Evolutionary conservation across 2,888 invertebrate species (phyloP).

Genomic region (Phyllotreta cruciferae): DNA sequence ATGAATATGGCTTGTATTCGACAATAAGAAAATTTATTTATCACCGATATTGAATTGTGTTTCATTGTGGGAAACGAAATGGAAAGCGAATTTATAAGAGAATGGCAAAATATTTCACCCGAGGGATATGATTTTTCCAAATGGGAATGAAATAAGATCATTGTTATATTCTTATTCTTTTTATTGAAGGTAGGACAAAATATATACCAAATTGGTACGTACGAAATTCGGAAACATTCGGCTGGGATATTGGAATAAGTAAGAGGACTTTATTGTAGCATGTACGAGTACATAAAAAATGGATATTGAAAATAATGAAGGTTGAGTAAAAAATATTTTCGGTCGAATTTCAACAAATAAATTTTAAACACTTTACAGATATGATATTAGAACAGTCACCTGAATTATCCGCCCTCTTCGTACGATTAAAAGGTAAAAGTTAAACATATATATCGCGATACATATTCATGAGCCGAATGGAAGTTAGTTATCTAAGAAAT

Average conservation of each 20-base stretch:
- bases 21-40: slow-evolving; percentile 34
- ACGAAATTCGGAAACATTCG: too few species aligned
- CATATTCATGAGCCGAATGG: slow-evolving; percentile 51
- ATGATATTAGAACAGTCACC: too few species aligned
- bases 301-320: too few species aligned
- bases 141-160: slow-evolving; percentile 25
- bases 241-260: too few species aligned
- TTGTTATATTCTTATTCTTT: slow-evolving; percentile 16
- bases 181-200: not conserved
- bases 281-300: too few species aligned
- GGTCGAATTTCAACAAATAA: too few species aligned
- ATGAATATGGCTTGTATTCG: slow-evolving; percentile 18
- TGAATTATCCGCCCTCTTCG: too few species aligned
- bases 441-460: slow-evolving; percentile 50
- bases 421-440: slow-evolving; percentile 43
- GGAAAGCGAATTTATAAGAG: slow-evolving; percentile 29
- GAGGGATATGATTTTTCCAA: slow-evolving; percentile 29
- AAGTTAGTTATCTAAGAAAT: slow-evolving; percentile 53
- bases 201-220: not conserved
- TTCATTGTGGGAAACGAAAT: slow-evolving; percentile 29
- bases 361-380: too few species aligned
- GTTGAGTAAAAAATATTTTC: too few species aligned
- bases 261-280: too few species aligned
- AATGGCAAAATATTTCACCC: slow-evolving; percentile 31
- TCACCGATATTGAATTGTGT: slow-evolving; percentile 32